Evolutionary conservation across 2,888 invertebrate species (phyloP), one percentile per base, ranked within the genome.

Genomic region (Dicyrtomina minuta): DNA sequence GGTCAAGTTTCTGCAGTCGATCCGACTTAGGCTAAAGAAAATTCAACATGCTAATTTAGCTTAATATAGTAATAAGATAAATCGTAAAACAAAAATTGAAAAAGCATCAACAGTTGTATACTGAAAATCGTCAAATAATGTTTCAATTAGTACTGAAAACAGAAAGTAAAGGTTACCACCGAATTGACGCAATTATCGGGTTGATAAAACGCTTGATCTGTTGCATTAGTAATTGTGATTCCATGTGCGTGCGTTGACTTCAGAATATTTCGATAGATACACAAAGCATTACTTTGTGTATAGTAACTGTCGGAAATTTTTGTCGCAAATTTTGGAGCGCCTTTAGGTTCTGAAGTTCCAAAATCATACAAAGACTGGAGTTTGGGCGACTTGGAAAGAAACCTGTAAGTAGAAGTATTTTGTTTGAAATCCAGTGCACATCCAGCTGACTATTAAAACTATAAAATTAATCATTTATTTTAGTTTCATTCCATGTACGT

Each of bases 161-260:
- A 6, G 33, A 49, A 49, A 3, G 49, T 20, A 10, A 49, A 49
- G n/a, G n/a, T n/a, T n/a, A 49, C 49, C 20, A 17, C 49, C 3
- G 49, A 49, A 20, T 12, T 49, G n/a, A 49, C 8, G 33, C 33
- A 5, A 8, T 33, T 33, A n/a, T 33, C 58, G 17, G 68, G 56
- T n/a, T 61, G 24, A 17, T 62, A 62, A 51, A 68, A 56, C 10
- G 55, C 68, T 26, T 43, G 68, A 15, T 68, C 68, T 17, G 53
- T 26, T n/a, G 61, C 61, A 62, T 44, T 46, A 2, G 27, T 17
- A 33, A 43, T 26, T 17, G 62, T 17, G 20, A 41, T 12, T 15
- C 66, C 66, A 55, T 12, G 13, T 17, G 58, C 20, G 20, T 17
- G 27, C 1, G 58, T 33, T 2, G 58, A 13, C 17, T 39, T 58